phyloP scores from a whole-genome alignment of 2,113 vertebrate genomes.

The Oceanodroma tethys region DNA sequence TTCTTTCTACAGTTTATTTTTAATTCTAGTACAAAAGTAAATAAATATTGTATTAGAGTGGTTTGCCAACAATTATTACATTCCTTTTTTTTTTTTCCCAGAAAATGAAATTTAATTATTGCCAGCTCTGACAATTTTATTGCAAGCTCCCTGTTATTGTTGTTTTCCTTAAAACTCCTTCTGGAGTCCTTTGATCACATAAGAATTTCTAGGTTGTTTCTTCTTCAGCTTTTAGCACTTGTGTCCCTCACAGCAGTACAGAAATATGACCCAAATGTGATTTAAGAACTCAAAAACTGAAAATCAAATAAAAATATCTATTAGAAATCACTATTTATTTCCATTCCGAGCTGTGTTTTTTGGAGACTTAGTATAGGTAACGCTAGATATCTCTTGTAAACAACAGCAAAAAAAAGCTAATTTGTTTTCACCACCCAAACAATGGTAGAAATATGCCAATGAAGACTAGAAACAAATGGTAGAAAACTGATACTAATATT shows the following conservation, averaged over 20 bases:
- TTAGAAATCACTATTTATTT: background rate
- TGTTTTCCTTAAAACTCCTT: background rate
- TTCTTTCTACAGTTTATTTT: background rate
- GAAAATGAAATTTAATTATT: background rate
- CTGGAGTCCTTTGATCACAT: background rate
- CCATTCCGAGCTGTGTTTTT: background rate
- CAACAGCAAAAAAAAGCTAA: background rate
- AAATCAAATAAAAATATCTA: background rate
- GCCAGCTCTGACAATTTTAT: background rate
- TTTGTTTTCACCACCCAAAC: background rate
- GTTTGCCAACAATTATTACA: background rate
- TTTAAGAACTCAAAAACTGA: background rate
- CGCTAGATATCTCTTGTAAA: background rate
- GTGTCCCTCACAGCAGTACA: background rate
- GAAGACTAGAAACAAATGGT: background rate
- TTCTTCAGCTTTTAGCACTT: background rate
- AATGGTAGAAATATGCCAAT: background rate
- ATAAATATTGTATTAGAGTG: background rate
- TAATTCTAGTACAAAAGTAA: background rate
- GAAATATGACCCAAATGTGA: background rate
- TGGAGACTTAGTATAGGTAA: background rate
- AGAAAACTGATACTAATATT: background rate
- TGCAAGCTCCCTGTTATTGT: background rate
- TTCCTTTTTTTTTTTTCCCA: background rate
- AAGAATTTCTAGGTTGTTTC: background rate